Base-by-base conservation (phyloP, 2,888 invertebrate genomes). In the Megaustenia siamemsis region DNA sequence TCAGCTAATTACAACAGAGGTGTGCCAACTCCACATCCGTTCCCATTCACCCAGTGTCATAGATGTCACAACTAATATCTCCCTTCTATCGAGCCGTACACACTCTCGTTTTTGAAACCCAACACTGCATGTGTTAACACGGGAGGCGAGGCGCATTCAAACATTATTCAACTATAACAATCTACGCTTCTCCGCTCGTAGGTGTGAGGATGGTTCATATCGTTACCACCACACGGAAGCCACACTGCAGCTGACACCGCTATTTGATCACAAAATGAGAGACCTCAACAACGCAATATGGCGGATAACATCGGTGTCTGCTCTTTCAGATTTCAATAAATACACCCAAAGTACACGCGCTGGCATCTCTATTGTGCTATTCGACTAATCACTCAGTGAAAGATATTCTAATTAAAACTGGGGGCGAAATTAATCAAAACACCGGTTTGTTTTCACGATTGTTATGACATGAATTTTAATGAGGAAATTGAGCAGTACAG, bases 1-100 rank as follows among this genome's bases (percentile, higher is more conserved):
- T 38, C 53, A 15, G 81, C 81, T 81, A 71, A 81, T 81, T 81
- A 81, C n/a, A 32, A 38, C 28, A n/a, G 32, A 78, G 78, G 78
- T 66, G 63, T 78, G 43, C 12, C 24, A 53, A 56, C 56, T 40
- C 43, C 18, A 18, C 63, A n/a, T 6, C 43, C n/a, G 32, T 8
- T 75, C 53, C 32, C 53, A 75, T 75, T 53, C 66, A 43, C 43
- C 43, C 60, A n/a, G 32, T 21, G 28, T 32, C 24, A 63, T 38
- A n/a, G 63, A 66, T 40, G 78, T 43, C 38, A 78, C 78, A n/a
- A 38, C 18, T 15, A 78, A 78, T 78, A 66, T 78, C 6, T 60
- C 28, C 28, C 32, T 15, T 43, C 43, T 63, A 32, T n/a, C 43
- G 5, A 3, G 38, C 38, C 5, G 45, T 1, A 6, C 35, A 77